Base-by-base conservation (phyloP, 1,140 invertebrate species). In the Dryas iulia region DNA sequence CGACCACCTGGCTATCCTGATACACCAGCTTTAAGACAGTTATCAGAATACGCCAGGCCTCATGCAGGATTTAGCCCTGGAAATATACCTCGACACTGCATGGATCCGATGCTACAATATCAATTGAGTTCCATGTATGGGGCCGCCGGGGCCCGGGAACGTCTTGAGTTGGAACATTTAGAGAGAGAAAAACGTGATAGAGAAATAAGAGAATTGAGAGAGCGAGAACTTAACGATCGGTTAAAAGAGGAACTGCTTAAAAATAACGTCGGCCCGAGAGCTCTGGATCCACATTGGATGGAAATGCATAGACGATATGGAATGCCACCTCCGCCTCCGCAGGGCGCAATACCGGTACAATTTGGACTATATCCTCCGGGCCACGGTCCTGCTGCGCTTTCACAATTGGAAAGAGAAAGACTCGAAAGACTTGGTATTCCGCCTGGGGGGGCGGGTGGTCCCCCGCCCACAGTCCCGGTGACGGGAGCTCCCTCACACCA, bases 21-120 rank as follows among this genome's bases (percentile, higher is more conserved):
- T 82, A 98, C 98, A 0, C 98, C 98, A 3, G 98, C 98, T 2
- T 88, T 99, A 26, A 93, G 98, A 25, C 97, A 98, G 82, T 91
- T 99, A 1, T 96, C 95, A 21, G 97, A 98, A 80, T 98, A 97
- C 86, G 97, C 97, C 0, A 92, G 97, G 69, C 97, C 97, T 0
- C 97, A 98, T 84, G 96, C 96, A 60, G 97, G 96, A 0, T 98
- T 98, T 81, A 97, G 83, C 92, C 93, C 94, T 61, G 93, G 92
- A 23, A 92, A 91, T 71, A 77, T 95, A 1, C 95, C 95, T 10
- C 93, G 95, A 0, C 94, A 95, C 82, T 94, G 94, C 61, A 94
- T 95, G 83, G 96, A 96, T 80, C 95, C 95, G 0, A 96, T 96
- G 95, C 79, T 96, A 6, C 95, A 96, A 77, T 96, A 96, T 78